These are phyloP conservation scores for Gadopsis bispinosus DNA, from an alignment of 2,797 vertebrate species.

Conservation along the genomic window DNA sequence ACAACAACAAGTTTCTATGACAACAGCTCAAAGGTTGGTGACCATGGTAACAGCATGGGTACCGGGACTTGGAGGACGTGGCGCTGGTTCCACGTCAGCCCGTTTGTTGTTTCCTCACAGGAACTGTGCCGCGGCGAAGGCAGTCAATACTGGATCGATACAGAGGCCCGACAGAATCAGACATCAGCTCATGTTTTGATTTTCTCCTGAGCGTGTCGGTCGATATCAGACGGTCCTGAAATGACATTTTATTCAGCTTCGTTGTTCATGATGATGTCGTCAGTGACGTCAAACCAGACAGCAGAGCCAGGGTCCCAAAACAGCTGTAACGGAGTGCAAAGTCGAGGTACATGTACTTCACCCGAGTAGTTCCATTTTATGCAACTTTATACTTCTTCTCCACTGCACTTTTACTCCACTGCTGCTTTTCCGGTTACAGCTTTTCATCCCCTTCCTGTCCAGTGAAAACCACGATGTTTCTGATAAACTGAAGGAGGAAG, in stretches of 20 bases:
- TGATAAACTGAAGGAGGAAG: too few relatives aligned
- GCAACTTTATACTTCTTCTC: too few relatives aligned
- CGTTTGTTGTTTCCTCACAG: slow-evolving; percentile 13
- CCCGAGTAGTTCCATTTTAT: too few relatives aligned
- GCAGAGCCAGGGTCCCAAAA: neutral
- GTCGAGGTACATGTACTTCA: too few relatives aligned
- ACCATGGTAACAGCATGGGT: slow-evolving; percentile 5
- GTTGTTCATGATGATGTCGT: neutral
- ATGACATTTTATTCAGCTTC: slow-evolving; percentile 11
- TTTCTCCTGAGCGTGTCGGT: slow-evolving; percentile 2
- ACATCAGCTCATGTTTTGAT: neutral
- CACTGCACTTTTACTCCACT: too few relatives aligned
- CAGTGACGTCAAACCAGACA: neutral
- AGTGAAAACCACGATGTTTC: too few relatives aligned
- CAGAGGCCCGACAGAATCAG: neutral
- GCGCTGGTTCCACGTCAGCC: neutral
- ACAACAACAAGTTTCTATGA: neutral
- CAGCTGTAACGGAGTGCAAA: too few relatives aligned
- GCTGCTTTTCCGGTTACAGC: too few relatives aligned
- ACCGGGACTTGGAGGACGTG: neutral
- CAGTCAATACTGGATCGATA: slow-evolving; percentile 20
- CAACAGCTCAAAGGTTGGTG: neutral
- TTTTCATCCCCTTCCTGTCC: too few relatives aligned
- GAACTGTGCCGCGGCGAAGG: neutral
- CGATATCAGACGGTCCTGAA: neutral